These are phyloP conservation scores for Anagrus nilaparvatae DNA, from an alignment of 1,140 invertebrate species.

Conservation along the genomic window DNA sequence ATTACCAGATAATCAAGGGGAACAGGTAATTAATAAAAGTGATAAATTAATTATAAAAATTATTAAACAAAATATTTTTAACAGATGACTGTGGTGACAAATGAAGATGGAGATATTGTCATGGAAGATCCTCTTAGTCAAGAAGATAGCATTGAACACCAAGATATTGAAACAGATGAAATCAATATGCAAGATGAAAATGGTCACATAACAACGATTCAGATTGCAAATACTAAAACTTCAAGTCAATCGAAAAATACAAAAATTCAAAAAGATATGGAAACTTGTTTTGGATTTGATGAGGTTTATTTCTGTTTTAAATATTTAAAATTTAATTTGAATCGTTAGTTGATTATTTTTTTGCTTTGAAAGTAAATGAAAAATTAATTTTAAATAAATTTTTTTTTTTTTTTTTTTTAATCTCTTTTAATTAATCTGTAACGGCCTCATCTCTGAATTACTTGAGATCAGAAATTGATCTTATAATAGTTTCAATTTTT, in stretches of 20 bases:
- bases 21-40: conserved; percentile 25
- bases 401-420: not conserved
- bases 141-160: conserved; percentile 31
- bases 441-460: conserved; percentile 25
- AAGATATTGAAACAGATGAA: conserved; percentile 30
- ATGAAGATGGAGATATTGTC: conserved; percentile 38
- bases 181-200: conserved; percentile 34
- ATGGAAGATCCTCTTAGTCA: conserved; percentile 41
- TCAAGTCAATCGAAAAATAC: conserved; percentile 32
- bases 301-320: conserved; percentile 41
- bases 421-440: conserved; percentile 6
- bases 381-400: conserved; percentile 3
- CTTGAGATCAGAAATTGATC: not conserved
- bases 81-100: conserved; percentile 39
- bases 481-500: too few species aligned
- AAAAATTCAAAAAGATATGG: conserved; percentile 56
- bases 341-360: not conserved
- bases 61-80: conserved; percentile 5
- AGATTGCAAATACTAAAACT: conserved; percentile 22
- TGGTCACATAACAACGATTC: too few species aligned
- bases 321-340: conserved; percentile 2
- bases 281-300: conserved; percentile 80
- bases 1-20: conserved; percentile 54
- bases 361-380: not conserved
- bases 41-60: not conserved